phyloP scores from a whole-genome alignment of 2,888 invertebrate species.

The Archaeoteleia sp. region DNA sequence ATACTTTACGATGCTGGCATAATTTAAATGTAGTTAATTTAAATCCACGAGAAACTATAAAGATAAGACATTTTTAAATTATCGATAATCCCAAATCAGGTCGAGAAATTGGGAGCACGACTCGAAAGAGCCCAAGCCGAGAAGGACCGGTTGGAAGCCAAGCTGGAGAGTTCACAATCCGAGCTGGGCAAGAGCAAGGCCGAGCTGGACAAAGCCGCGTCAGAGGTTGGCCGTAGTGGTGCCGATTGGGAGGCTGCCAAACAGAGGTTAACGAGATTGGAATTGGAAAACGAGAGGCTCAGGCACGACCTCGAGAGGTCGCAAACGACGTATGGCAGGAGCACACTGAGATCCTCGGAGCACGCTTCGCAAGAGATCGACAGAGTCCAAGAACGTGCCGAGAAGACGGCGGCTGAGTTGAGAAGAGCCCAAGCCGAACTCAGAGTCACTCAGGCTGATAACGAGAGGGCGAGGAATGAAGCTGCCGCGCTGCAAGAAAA shows the following conservation, averaged over 20 bases:
- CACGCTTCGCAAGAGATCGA: conserved; percentile 74
- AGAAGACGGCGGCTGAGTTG: conserved; percentile 89
- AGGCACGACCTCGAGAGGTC: conserved; percentile 90
- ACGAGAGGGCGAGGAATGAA: conserved; percentile 89
- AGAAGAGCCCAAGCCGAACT: conserved; percentile 92
- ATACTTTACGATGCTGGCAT: no score
- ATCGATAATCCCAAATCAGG: conserved; percentile 68
- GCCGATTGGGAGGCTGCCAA: conserved; percentile 92
- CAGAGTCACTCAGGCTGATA: conserved; percentile 93
- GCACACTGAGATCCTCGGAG: conserved; percentile 87
- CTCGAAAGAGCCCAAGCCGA: conserved; percentile 92
- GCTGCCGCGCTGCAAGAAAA: conserved; percentile 92
- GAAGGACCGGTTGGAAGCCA: conserved; percentile 92
- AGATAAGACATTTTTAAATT: neutral
- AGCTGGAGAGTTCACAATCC: conserved; percentile 93
- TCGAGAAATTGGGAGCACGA: conserved; percentile 90
- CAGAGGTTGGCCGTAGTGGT: conserved; percentile 91
- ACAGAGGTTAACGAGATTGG: conserved; percentile 88
- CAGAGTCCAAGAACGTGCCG: conserved; percentile 76
- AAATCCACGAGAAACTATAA: no score
- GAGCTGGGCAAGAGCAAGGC: conserved; percentile 96
- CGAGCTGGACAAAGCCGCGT: conserved; percentile 92
- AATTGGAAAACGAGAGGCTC: conserved; percentile 92
- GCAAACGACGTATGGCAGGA: conserved; percentile 88
- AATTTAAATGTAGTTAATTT: no score